A percentile compares a stretch with the other conserved stretches of the same genome.
Evolutionary conservation across 2,113 vertebrate species (phyloP).

Genomic region (Rhea americana): DNA sequence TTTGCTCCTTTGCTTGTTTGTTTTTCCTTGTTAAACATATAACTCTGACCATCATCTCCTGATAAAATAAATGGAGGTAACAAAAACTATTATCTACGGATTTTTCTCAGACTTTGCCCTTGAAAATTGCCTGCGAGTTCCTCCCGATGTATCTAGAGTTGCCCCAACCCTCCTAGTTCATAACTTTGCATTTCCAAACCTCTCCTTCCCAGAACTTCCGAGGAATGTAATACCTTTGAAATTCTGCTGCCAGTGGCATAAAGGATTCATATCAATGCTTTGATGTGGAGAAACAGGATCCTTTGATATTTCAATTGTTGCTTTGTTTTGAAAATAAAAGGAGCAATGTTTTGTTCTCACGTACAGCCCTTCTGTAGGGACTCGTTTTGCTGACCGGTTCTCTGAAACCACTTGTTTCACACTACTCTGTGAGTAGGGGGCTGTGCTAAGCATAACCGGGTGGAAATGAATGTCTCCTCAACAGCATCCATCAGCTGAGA

Average conservation of each 20-base stretch:
- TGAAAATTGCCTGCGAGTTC: background rate
- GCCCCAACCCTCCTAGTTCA: background rate
- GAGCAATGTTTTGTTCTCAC: background rate
- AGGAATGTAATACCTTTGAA: background rate
- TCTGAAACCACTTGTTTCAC: background rate
- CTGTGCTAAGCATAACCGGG: background rate
- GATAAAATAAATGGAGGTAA: background rate
- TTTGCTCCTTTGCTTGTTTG: background rate
- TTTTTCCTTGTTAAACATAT: background rate
- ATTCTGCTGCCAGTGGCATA: background rate
- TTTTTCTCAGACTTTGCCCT: background rate
- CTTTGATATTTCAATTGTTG: background rate
- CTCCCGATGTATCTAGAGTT: background rate
- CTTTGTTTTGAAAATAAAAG: background rate
- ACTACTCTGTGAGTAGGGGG: background rate
- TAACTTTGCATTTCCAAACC: background rate
- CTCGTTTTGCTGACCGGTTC: background rate
- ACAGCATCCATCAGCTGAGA: background rate
- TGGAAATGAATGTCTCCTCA: background rate
- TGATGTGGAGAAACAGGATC: fast-evolving
- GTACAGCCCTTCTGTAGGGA: fast-evolving
- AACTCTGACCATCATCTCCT: background rate
- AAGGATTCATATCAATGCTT: background rate
- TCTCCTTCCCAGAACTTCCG: background rate
- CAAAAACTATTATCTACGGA: background rate